These are phyloP conservation scores for Styela clava DNA, from an alignment of 23 tunicate species.

Conservation along the genomic window DNA sequence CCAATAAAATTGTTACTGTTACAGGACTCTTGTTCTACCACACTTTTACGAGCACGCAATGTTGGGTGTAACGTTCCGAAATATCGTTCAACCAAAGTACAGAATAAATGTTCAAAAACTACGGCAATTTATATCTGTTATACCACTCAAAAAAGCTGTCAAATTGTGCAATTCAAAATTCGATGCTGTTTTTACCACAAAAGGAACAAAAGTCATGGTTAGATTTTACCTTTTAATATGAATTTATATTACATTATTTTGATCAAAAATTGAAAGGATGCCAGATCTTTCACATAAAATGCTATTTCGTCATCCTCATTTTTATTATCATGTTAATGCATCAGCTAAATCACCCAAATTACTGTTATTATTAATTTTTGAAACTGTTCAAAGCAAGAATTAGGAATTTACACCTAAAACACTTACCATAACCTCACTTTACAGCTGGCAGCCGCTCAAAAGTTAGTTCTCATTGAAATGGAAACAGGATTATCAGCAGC, in stretches of 20 bases:
- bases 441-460: background rate
- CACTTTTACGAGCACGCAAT: constrained; percentile 24
- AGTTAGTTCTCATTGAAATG: constrained; percentile 15
- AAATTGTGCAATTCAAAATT: constrained; percentile 9
- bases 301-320: too few species aligned
- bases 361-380: too few species aligned
- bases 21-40: constrained; percentile 31
- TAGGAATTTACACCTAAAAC: too few species aligned
- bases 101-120: constrained; percentile 31
- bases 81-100: constrained; percentile 9
- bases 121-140: constrained; percentile 20
- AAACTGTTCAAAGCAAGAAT: too few species aligned
- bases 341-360: background rate
- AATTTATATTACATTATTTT: too few species aligned
- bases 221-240: too few species aligned
- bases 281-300: too few species aligned
- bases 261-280: too few species aligned
- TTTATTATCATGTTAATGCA: background rate
- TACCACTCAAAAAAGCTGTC: constrained; percentile 33
- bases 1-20: too few species aligned
- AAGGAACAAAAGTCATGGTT: background rate
- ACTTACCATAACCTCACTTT: too few species aligned
- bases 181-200: constrained; percentile 27
- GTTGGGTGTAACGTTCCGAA: background rate
- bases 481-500: constrained; percentile 27